These are phyloP conservation scores for Nothoprocta perdicaria DNA, from an alignment of 2,113 vertebrate species.

Conservation along the genomic window DNA sequence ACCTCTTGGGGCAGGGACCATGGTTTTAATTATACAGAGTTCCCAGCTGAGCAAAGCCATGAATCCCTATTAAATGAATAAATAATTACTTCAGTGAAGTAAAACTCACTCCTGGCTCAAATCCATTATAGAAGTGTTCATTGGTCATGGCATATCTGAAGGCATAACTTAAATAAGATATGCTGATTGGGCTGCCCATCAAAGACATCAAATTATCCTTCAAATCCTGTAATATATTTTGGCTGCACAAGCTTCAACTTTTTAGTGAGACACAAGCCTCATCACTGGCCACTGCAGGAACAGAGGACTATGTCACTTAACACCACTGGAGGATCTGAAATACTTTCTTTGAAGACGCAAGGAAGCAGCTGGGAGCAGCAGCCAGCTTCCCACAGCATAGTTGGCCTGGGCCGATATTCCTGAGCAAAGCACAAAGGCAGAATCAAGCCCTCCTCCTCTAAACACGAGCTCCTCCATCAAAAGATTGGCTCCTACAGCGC, in stretches of 20 bases:
- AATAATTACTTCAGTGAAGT: conserved; percentile 65
- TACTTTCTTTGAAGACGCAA: neutral
- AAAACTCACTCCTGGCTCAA: conserved; percentile 53
- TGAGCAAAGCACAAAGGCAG: neutral
- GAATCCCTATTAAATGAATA: conserved; percentile 59
- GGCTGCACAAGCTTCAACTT: neutral
- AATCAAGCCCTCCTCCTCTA: neutral
- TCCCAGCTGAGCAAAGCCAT: conserved; percentile 59
- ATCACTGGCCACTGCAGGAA: neutral
- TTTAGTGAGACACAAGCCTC: neutral
- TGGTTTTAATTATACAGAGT: conserved; percentile 63
- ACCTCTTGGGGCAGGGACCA: conserved; percentile 47
- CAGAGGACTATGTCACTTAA: neutral
- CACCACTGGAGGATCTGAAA: rapidly evolving
- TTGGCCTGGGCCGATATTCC: neutral
- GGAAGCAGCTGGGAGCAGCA: neutral
- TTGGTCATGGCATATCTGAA: conserved; percentile 28
- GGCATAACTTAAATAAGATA: conserved; percentile 39
- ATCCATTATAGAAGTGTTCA: neutral
- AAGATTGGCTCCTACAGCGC: neutral
- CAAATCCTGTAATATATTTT: neutral
- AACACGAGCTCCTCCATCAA: neutral
- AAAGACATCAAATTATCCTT: neutral
- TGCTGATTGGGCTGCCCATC: neutral
- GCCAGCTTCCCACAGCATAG: neutral